Conservation (phyloP, 2,113 vertebrate genomes). For the Esox niger region DNA sequence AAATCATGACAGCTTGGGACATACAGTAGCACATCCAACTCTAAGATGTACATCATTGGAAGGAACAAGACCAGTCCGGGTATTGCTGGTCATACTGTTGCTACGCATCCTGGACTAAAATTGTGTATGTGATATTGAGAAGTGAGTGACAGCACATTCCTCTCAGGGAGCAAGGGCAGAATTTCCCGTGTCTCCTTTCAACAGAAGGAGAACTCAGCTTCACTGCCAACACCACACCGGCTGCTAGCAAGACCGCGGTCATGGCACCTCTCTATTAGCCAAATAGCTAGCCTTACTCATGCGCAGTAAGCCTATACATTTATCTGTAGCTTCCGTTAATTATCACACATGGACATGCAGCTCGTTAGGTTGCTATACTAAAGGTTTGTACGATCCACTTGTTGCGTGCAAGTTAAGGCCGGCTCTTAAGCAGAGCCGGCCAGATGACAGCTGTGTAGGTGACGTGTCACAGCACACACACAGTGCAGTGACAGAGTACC, state of each 20-base stretch:
- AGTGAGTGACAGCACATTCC: conserved; percentile 26
- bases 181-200: conserved; percentile 41
- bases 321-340: not conserved
- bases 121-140: conserved; percentile 45
- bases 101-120: conserved; percentile 62
- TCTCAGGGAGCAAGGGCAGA: conserved; percentile 9
- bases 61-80: conserved; percentile 20
- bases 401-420: conserved; percentile 73
- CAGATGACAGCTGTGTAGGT: conserved; percentile 68
- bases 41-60: conserved; percentile 2
- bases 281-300: not conserved
- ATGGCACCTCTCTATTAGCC: not conserved
- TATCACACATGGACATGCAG: conserved; percentile 65
- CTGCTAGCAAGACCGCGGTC: conserved; percentile 4
- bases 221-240: conserved; percentile 2
- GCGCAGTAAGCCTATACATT: not conserved
- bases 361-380: conserved; percentile 40
- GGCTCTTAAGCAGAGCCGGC: conserved; percentile 58
- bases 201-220: conserved; percentile 11
- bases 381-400: conserved; percentile 50
- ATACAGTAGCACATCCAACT: too few relatives aligned
- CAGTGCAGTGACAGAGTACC: conserved; percentile 85
- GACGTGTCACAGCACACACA: conserved; percentile 71
- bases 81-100: conserved; percentile 58
- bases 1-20: too few relatives aligned